phyloP scores from a whole-genome alignment of 2,888 invertebrate species.

The Litoditis marina region DNA sequence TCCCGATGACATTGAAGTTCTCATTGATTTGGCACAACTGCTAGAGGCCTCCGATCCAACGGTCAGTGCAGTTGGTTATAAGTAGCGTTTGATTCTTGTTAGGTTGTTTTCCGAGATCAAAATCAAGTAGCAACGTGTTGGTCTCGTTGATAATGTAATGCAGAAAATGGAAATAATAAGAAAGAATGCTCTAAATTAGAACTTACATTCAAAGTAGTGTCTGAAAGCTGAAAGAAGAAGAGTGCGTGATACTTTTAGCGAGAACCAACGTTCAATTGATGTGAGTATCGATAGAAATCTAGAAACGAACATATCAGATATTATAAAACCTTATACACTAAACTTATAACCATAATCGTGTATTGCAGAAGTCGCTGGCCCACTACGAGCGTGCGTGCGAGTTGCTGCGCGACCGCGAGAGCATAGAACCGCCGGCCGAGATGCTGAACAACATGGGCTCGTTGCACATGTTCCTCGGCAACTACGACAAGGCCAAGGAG shows the following conservation, averaged over 20 bases:
- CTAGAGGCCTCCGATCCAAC: slow-evolving; percentile 87
- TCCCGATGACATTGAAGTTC: slow-evolving; percentile 93
- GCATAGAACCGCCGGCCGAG: slow-evolving; percentile 78
- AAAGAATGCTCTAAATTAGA: neutral
- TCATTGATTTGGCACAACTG: slow-evolving; percentile 92
- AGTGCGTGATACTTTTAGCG: no score
- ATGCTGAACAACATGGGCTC: slow-evolving; percentile 96
- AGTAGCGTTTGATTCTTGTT: no score
- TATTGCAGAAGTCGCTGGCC: slow-evolving; percentile 75
- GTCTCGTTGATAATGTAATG: no score
- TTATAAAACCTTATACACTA: no score
- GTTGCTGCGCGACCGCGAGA: slow-evolving; percentile 81
- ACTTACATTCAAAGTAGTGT: no score
- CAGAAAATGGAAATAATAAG: no score
- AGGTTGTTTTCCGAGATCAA: no score
- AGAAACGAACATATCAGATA: no score
- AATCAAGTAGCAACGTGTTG: no score
- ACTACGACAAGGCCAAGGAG: slow-evolving; percentile 78
- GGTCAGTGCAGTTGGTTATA: slow-evolving; percentile 39
- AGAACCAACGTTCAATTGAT: no score
- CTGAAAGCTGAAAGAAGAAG: no score
- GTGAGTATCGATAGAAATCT: no score
- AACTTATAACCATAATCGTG: neutral
- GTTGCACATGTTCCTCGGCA: slow-evolving; percentile 78
- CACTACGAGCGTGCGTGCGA: slow-evolving; percentile 90